phyloP scores from a whole-genome alignment of 2,113 vertebrate genomes.

The Martes martes region DNA sequence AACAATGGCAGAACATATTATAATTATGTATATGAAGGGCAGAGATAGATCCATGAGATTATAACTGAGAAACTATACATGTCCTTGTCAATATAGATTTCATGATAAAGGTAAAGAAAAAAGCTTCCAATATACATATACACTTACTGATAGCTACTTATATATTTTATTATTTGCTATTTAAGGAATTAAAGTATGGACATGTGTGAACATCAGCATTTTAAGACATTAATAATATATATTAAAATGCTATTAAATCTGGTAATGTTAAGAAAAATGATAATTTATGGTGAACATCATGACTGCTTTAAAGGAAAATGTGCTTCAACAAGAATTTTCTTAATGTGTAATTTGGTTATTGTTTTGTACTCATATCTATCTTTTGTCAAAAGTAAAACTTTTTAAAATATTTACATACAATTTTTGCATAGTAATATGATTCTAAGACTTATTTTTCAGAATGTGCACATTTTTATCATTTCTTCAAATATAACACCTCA shows the following conservation, averaged over 20 bases:
- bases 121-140: not conserved
- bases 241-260: not conserved
- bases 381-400: not conserved
- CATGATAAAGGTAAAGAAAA: not conserved
- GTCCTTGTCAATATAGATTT: not conserved
- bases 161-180: not conserved
- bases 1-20: not conserved
- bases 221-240: not conserved
- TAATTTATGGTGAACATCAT: not conserved
- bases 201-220: not conserved
- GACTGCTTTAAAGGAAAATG: not conserved
- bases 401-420: not conserved
- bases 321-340: not conserved
- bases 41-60: not conserved
- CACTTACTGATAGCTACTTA: not conserved
- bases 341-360: not conserved
- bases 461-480: not conserved
- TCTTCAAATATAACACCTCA: not conserved
- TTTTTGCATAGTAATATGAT: not conserved
- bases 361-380: not conserved
- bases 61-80: not conserved
- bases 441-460: not conserved
- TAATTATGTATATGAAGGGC: not conserved
- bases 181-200: not conserved
- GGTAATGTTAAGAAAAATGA: not conserved